Evolutionary conservation across 2,888 invertebrate species (phyloP), one percentile per base, ranked within the genome.

Genomic region (Ennomos quercinarius): DNA sequence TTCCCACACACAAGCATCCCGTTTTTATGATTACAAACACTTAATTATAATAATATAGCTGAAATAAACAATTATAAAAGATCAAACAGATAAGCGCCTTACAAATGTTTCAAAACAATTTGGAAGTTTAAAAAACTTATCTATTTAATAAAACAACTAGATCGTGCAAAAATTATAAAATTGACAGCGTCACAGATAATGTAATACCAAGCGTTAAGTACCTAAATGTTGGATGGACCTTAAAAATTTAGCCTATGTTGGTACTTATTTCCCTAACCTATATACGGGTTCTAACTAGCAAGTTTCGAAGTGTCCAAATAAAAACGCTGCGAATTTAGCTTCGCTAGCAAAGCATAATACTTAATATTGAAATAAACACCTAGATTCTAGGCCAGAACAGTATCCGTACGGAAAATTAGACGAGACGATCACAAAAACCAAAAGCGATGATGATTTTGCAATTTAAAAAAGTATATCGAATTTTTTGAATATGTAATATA

Each of bases 1-100:
- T 74, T 76, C 82, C 83, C 82, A 83, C 73, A 78, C 73, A 73
- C 60, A 77, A 78, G 74, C 76, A 57, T 44, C 44, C 55, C 51
- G 6, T 27, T 34, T 51, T 48, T 49, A 50, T 50, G 38, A 48
- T 55, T 43, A 54, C 42, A 56, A 47, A 46, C 42, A 55, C 40
- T 46, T 44, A 12, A 48, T 36, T 8, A 41, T 49, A 45, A 13
- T 47, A 38, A 37, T 47, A 40, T 34, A 39, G 9, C 41, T 35
- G 5, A 11, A 17, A 50, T 50, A 42, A 36, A 51, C 13, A 36
- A 47, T 44, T 12, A 62, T 53, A 56, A 27, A 27, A 56, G 36
- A 57, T 49, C 46, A 56, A 36, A 57, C 13, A 43, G 36, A 44
- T 55, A 45, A 63, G 46, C 57, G 56, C 50, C 54, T 50, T 55